Base-by-base conservation (phyloP, 1,140 invertebrate genomes). In the Helicoverpa armigera region DNA sequence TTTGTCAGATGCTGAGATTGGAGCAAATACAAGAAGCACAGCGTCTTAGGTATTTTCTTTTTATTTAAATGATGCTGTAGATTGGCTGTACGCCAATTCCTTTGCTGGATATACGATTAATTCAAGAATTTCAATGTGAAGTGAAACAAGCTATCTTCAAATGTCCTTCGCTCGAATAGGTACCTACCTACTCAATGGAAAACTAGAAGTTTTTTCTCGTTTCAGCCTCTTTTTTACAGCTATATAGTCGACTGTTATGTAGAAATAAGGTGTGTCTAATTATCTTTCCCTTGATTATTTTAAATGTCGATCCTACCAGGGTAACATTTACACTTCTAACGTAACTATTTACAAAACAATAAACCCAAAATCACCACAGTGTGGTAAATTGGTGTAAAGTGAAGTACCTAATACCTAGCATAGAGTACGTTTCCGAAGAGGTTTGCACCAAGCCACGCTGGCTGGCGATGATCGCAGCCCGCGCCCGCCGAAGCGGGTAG, bases 381-480 rank as follows among this genome's bases (percentile, higher is more conserved):
- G 54, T 58, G 14, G 43, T 67, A 84, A 85, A 81, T 87, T 85
- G 63, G 58, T 60, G 14, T 48, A 67, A 16, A 48, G n/a, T n/a
- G 14, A 48, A 48, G n/a, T 67, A 3, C 10, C 23, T 23, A 23
- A 23, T 23, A 23, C 23, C 23, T 50, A 50, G 72, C 79, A 82
- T 83, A 84, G 53, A 35, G 29, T 53, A 51, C 16, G 67, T 23
- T 70, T 16, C 18, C 50, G 54, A 60, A 60, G 56, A 74, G 72
- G 35, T 54, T 74, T 72, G 70, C 82, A 80, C 79, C 79, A 53
- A 69, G 53, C 51, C 72, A 82, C 70, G 81, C 80, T 83, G 86
- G 82, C 82, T 88, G 88, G 86, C 87, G 81, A 70, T 86, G 87
- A 85, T 77, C 83, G 83, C 9, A 43, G 35, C 79, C 81, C 83